Percentiles rank a stretch among this genome's conserved stretches.
phyloP scores from a whole-genome alignment of 2,113 vertebrate genomes.

The Neopipo cinnamomea region DNA sequence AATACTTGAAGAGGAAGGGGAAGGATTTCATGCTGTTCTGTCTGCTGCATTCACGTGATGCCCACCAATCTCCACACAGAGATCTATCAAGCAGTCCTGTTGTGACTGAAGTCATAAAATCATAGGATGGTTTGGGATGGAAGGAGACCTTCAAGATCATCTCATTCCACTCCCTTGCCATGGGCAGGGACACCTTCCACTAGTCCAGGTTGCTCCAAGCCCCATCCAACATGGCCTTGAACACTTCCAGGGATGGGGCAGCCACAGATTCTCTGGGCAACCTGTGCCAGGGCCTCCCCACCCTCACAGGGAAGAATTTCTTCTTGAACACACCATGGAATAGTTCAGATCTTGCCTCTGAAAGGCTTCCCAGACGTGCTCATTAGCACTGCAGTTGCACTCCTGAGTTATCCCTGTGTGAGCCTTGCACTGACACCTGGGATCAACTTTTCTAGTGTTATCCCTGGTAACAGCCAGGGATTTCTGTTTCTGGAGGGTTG shows the following conservation, averaged over 20 bases:
- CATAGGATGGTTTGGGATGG: background rate
- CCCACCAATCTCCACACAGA: background rate
- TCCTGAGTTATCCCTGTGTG: background rate
- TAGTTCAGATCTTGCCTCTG: background rate
- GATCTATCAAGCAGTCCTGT: background rate
- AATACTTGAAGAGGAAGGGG: background rate
- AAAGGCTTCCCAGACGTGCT: background rate
- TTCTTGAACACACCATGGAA: background rate
- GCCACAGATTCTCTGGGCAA: background rate
- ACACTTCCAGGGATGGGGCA: background rate
- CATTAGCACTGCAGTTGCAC: background rate
- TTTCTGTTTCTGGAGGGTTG: background rate
- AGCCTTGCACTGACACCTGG: background rate
- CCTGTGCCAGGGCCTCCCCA: background rate
- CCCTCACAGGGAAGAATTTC: background rate
- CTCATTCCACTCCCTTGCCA: background rate
- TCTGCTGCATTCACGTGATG: background rate
- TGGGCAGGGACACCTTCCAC: background rate
- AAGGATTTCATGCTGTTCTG: background rate
- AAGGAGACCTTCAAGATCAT: background rate
- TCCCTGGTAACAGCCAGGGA: background rate
- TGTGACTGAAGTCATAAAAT: background rate
- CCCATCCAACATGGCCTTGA: accelerated
- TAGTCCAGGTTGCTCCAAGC: background rate
- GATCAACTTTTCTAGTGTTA: background rate